A percentile compares a stretch with the other conserved stretches of the same genome.
phyloP scores from a whole-genome alignment of 2,797 vertebrate species.

The Danionella dracula region DNA sequence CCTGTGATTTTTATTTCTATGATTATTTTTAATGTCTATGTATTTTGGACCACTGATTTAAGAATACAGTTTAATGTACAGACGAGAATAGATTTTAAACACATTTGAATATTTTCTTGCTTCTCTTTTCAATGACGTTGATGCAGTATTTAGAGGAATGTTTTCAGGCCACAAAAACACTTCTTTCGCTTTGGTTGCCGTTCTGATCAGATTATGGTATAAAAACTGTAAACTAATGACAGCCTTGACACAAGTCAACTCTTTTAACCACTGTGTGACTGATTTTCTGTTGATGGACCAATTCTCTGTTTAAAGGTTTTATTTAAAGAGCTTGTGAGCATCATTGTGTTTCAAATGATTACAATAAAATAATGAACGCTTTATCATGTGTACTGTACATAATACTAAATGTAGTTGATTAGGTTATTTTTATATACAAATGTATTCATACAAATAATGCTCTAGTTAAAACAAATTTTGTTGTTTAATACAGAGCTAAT shows the following conservation, averaged over 20 bases:
- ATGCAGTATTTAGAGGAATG: background rate
- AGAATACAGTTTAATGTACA: slow-evolving; percentile 28
- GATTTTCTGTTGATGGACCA: background rate
- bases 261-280: background rate
- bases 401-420: no score
- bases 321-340: slow-evolving; percentile 7
- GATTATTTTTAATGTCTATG: slow-evolving; percentile 2
- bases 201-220: background rate
- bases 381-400: no score
- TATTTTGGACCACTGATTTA: background rate
- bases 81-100: slow-evolving; percentile 26
- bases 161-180: background rate
- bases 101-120: background rate
- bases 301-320: background rate
- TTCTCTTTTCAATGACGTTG: background rate
- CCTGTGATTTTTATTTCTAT: slow-evolving; percentile 7
- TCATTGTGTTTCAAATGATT: no score
- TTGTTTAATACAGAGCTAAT: no score
- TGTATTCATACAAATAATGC: no score
- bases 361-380: no score
- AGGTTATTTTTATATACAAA: no score
- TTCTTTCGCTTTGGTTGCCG: background rate
- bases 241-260: slow-evolving; percentile 8
- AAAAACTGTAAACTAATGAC: slow-evolving; percentile 4
- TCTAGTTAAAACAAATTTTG: background rate